These are phyloP conservation scores for Lordiphosa clarofinis DNA, from an alignment of 1,140 invertebrate species.

Conservation along the genomic window DNA sequence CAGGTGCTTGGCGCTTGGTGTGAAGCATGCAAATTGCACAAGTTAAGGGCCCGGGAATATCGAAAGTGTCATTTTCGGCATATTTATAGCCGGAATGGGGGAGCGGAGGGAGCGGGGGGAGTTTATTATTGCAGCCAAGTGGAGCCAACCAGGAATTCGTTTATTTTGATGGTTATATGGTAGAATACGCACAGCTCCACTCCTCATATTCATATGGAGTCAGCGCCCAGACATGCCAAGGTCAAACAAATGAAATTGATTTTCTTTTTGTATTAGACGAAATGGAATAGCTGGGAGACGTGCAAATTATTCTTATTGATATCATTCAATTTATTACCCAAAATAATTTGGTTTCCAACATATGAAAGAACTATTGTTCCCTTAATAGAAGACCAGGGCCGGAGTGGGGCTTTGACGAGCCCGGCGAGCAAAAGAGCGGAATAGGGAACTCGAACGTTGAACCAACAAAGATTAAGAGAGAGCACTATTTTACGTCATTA, in stretches of 20 bases:
- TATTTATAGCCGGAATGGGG: conserved; percentile 35
- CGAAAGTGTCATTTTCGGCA: conserved; percentile 70
- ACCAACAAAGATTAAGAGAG: no score
- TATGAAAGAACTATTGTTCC: no score
- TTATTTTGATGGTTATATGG: conserved; percentile 12
- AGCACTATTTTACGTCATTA: no score
- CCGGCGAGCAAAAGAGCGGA: no score
- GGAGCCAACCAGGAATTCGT: conserved; percentile 12
- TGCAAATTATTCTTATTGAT: background rate
- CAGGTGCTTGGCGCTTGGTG: conserved; percentile 42
- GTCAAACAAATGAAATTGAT: conserved; percentile 45
- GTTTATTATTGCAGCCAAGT: conserved; percentile 16
- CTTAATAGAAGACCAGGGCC: no score
- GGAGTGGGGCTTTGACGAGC: no score
- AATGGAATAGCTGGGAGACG: background rate
- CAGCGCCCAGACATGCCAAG: conserved; percentile 35
- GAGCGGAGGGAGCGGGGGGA: background rate
- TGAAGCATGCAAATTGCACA: conserved; percentile 70
- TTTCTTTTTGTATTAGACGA: conserved; percentile 9
- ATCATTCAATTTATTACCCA: no score
- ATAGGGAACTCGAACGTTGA: no score
- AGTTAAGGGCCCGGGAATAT: conserved; percentile 26
- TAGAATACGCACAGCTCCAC: conserved; percentile 12
- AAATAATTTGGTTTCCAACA: no score
- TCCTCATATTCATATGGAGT: background rate